Conservation (phyloP, 1,140 invertebrate species). For the Cydia fagiglandana region DNA sequence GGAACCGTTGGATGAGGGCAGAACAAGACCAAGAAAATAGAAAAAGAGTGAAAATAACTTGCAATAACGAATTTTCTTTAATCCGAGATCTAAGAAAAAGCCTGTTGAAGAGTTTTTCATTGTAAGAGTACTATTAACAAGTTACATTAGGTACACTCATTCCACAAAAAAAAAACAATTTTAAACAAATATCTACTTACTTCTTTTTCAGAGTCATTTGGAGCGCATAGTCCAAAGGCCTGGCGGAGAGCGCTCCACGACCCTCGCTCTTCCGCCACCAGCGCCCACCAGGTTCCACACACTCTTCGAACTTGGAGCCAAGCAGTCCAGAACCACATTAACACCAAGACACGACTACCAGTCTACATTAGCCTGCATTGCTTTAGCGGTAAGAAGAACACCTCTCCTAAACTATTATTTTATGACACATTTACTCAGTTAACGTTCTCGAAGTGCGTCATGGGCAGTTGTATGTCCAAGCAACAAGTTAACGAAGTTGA, state of each 20-base stretch:
- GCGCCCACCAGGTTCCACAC: conserved; percentile 87
- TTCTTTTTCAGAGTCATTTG: conserved; percentile 84
- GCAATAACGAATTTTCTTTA: too few relatives aligned
- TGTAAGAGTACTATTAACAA: too few relatives aligned
- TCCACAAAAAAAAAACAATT: not conserved
- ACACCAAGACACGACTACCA: conserved; percentile 60
- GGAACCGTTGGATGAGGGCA: too few relatives aligned
- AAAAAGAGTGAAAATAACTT: too few relatives aligned
- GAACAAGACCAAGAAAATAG: too few relatives aligned
- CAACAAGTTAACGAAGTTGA: too few relatives aligned
- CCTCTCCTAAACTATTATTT: too few relatives aligned
- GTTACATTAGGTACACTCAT: not conserved
- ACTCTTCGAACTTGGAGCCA: conserved; percentile 87
- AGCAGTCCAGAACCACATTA: conserved; percentile 68
- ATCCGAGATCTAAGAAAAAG: too few relatives aligned
- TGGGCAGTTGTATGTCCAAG: too few relatives aligned
- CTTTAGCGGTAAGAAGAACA: conserved; percentile 56
- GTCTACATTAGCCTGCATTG: conserved; percentile 68
- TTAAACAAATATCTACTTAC: not conserved
- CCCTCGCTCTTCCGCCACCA: conserved; percentile 84
- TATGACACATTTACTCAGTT: too few relatives aligned
- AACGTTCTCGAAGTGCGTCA: too few relatives aligned
- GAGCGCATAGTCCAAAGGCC: conserved; percentile 90
- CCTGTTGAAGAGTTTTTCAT: too few relatives aligned
- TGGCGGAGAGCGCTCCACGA: conserved; percentile 80